phyloP scores from a whole-genome alignment of 1,140 invertebrate genomes.

The Caenorhabditis remanei region DNA sequence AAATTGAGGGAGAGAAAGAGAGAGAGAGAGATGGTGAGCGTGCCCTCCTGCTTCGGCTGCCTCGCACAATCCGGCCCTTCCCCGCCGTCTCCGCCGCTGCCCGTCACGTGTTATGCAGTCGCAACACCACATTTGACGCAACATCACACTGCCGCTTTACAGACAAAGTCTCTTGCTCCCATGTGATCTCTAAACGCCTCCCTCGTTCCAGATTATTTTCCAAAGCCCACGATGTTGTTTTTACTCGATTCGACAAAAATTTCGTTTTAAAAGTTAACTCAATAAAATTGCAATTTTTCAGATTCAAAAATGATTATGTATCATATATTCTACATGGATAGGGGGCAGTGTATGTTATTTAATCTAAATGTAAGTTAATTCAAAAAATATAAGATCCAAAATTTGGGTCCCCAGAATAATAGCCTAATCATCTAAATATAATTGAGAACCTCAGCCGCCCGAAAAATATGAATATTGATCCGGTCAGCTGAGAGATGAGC shows the following conservation, averaged over 20 bases:
- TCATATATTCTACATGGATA: slow-evolving; percentile 52
- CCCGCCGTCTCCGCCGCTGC: background rate
- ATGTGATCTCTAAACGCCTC: background rate
- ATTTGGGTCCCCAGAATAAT: too few species aligned
- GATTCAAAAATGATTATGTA: slow-evolving; percentile 36
- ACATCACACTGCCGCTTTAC: background rate
- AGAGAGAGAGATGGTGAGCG: background rate
- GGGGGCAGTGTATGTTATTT: slow-evolving; percentile 4
- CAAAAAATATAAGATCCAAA: background rate
- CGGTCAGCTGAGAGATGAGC: too few species aligned
- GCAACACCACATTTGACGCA: slow-evolving; percentile 36
- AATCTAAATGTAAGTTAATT: slow-evolving; percentile 36
- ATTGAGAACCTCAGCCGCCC: too few species aligned
- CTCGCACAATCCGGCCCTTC: slow-evolving; percentile 14
- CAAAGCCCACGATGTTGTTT: slow-evolving; percentile 23
- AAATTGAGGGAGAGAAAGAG: slow-evolving; percentile 1
- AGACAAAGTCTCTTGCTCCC: background rate
- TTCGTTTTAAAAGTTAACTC: background rate
- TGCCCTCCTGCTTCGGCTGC: background rate
- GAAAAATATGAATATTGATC: too few species aligned
- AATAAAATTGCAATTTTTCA: background rate
- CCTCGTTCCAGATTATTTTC: slow-evolving; percentile 51
- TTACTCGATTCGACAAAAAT: slow-evolving; percentile 19
- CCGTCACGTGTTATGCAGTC: slow-evolving; percentile 46
- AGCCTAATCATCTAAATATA: too few species aligned